Base-by-base conservation (phyloP, 2,888 invertebrate genomes). In the Euclidia mi region DNA sequence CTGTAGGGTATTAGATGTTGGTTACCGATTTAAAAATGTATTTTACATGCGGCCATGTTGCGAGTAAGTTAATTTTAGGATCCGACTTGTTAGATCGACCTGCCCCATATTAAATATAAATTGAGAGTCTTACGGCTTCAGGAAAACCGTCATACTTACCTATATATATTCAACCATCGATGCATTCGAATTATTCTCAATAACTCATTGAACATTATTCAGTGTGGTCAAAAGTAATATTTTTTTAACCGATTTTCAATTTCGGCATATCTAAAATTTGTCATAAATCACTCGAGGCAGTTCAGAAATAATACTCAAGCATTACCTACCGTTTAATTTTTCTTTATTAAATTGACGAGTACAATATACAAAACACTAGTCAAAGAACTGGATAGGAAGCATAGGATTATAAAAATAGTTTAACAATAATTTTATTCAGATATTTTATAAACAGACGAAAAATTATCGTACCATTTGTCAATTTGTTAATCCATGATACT, bases 11-110 rank as follows among this genome's bases (percentile, higher is more conserved):
- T 65, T 68, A 72, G 48, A 67, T 67, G 73, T 78, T 78, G 71
- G 75, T 72, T 78, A 71, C 65, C 63, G 63, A 68, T 76, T 71
- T 78, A 68, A 72, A 74, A 62, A 58, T 60, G 70, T 46, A 65
- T 72, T 68, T 60, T 69, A 61, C 73, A 62, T 46, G 62, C 48
- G 45, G 48, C 34, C 64, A 53, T 57, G 35, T 65, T 44, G 35
- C 47, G 35, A 32, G 49, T 57, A 49, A 29, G 43, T 55, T 42
- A 42, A 57, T 59, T 18, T 31, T 48, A 55, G 49, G 45, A 41
- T 25, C 38, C 29, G 25, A 53, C 34, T 35, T 51, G 51, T 56
- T 34, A 44, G 34, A 34, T 46, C 40, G 18, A 53, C 52, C 44
- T 57, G 62, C 56, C 56, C 59, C 65, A 64, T 10, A n/a, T 53